Base-by-base conservation (phyloP, 1,140 invertebrate genomes). In the Agraylea sexmaculata region DNA sequence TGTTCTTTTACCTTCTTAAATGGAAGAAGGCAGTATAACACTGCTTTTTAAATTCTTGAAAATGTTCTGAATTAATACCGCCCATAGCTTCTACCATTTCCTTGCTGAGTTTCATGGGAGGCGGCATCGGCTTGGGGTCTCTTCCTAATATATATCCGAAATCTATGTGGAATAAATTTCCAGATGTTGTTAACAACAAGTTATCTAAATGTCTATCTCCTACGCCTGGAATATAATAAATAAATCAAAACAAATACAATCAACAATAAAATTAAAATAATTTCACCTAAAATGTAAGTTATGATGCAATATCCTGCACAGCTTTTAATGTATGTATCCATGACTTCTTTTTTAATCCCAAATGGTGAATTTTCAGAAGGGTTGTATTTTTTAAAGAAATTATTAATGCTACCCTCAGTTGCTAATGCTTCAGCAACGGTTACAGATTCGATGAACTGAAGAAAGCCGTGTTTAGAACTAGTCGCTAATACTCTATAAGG, bases 21-120 rank as follows among this genome's bases (percentile, higher is more conserved):
- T 96, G 90, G 37, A 95, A 66, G 65, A 97, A 99, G 2, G 94
- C 90, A 1, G 92, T 96, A 54, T 94, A 95, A 63, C 91, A 97
- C 48, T 90, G 80, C 54, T 92, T 92, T 25, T 83, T 71, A 64
- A 99, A 99, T 57, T 91, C 79, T 49, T 93, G 82, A 63, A 95
- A 97, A 62, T 92, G 82, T 51, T 97, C 91, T 0, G 87, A 88
- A 44, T 79, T 79, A 1, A 87, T 74, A 0, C 94, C 94, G 4
- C 95, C 95, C 94, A 99, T 98, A 0, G 87, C 93, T 56, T 98
- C 94, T 2, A 99, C 89, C 94, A 99, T 99, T 71, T 99, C 95
- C 58, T 87, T 89, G 57, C 87, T 96, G 1, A 99, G 70, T 66
- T 97, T 98, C 92, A 99, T 99, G 3, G 94, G 91, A 6, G 94